phyloP scores from a whole-genome alignment of 2,797 vertebrate species.

The Onychomys leucogaster region DNA sequence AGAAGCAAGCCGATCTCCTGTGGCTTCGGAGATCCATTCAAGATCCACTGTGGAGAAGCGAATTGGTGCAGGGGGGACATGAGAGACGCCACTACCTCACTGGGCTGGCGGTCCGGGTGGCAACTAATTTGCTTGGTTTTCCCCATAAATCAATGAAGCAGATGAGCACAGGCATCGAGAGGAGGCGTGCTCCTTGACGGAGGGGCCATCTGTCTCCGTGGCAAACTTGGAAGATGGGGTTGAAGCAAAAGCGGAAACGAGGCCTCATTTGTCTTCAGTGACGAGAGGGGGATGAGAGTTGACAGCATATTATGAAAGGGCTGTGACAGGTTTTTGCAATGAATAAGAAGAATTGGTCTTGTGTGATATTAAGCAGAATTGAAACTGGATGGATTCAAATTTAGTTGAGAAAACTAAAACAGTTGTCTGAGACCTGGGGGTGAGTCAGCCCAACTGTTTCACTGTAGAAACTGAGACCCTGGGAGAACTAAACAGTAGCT shows the following conservation, averaged over 20 bases:
- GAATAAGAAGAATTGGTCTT: constrained; percentile 50
- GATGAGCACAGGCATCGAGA: neutral
- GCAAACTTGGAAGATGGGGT: neutral
- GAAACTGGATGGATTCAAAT: constrained; percentile 46
- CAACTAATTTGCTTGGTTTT: neutral
- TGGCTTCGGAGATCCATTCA: neutral
- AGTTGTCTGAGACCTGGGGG: neutral
- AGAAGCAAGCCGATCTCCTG: neutral
- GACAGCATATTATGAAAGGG: constrained; percentile 20
- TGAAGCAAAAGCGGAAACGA: neutral
- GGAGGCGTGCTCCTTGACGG: neutral
- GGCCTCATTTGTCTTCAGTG: constrained; percentile 43
- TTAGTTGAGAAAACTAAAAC: neutral
- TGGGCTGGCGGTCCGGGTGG: neutral
- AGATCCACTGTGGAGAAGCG: neutral
- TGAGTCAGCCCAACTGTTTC: neutral
- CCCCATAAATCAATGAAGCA: neutral
- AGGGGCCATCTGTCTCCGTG: constrained; percentile 34
- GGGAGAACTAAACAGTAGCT: neutral
- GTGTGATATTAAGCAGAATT: neutral
- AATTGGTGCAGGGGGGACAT: accelerated
- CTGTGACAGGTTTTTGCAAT: constrained; percentile 58
- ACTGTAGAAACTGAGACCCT: neutral
- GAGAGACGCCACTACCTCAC: neutral
- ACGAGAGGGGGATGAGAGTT: neutral